Percentiles rank a stretch among this genome's conserved stretches.
phyloP scores from a whole-genome alignment of 2,113 vertebrate species.

The Chaetura pelagica region DNA sequence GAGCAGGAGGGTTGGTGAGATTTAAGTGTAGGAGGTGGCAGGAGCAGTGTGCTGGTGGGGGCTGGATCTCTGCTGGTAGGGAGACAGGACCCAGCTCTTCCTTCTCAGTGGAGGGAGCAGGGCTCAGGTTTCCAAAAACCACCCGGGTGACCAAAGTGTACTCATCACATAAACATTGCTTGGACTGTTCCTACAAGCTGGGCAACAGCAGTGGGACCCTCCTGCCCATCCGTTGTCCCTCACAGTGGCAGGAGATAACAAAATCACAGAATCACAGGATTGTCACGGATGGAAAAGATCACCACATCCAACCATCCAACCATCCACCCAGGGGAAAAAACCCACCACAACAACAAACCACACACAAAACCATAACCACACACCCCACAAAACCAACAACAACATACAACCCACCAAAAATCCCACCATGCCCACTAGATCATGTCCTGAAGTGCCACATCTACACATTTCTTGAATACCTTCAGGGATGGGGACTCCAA shows the following conservation, averaged over 20 bases:
- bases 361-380: too few species aligned
- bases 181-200: rapidly evolving
- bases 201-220: rapidly evolving
- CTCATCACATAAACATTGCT: rapidly evolving
- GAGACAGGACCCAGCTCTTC: not conserved
- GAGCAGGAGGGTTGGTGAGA: conserved; percentile 17
- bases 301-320: too few species aligned
- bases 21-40: not conserved
- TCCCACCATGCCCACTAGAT: too few species aligned
- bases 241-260: rapidly evolving
- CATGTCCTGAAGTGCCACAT: too few species aligned
- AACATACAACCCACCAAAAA: too few species aligned
- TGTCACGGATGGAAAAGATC: too few species aligned
- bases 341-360: too few species aligned
- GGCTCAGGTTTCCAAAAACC: not conserved
- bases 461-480: too few species aligned
- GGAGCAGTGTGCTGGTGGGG: rapidly evolving
- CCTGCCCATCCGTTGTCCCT: rapidly evolving
- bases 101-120: not conserved
- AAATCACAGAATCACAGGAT: too few species aligned
- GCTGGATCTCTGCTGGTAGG: not conserved
- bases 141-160: not conserved
- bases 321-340: too few species aligned
- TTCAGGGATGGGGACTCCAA: too few species aligned
- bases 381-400: too few species aligned